Evolutionary conservation across 2,113 vertebrate species (phyloP).

Genomic region (Coptodon bakossiorum): DNA sequence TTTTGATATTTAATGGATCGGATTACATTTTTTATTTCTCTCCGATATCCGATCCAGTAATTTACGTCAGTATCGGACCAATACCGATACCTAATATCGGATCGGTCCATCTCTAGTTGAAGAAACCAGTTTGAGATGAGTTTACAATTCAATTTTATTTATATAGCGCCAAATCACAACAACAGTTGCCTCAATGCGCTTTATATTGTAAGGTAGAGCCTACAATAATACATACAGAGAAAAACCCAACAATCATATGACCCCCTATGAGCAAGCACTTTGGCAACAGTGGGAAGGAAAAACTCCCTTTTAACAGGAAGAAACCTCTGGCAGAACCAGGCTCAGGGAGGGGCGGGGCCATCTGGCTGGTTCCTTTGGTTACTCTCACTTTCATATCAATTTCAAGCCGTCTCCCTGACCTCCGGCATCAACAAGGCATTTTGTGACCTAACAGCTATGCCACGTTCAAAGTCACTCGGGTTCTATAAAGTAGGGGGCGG

Average conservation of each 20-base stretch:
- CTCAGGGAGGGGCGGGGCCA: not conserved
- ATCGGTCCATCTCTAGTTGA: not conserved
- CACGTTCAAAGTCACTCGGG: not conserved
- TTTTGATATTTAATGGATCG: too few species aligned
- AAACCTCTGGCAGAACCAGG: accelerated
- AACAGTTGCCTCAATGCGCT: accelerated
- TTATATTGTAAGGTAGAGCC: not conserved
- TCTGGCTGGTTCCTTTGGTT: not conserved
- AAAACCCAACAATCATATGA: accelerated
- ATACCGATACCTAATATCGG: too few species aligned
- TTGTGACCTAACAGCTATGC: not conserved
- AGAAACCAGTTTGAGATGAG: not conserved
- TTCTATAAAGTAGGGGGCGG: not conserved
- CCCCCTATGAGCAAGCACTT: accelerated
- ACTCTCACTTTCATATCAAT: not conserved
- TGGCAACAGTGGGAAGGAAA: not conserved
- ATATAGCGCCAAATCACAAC: not conserved
- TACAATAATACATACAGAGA: accelerated
- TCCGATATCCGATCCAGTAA: too few species aligned
- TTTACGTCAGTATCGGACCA: too few species aligned
- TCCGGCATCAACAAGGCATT: not conserved
- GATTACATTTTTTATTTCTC: too few species aligned
- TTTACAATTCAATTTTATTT: not conserved
- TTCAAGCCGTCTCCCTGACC: not conserved
- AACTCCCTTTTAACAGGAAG: not conserved